Evolutionary conservation across 1,140 invertebrate genomes (phyloP), one percentile per base, ranked within the genome.

Genomic region (Aphis craccivora): DNA sequence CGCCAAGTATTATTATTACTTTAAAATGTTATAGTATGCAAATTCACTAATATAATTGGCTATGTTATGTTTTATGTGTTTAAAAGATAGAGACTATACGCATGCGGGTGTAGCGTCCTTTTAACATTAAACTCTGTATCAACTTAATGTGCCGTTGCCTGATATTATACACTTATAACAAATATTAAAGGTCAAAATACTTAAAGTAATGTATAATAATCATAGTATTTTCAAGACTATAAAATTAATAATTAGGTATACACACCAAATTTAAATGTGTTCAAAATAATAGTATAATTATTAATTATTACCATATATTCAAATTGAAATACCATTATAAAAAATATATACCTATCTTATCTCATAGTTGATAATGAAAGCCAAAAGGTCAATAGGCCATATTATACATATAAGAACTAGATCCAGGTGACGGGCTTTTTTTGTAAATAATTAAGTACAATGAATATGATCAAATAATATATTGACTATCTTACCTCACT

Each of bases 221-320:
- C 60, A 76, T 18, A 20, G 4, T 76, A 76, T 76, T 76, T 76
- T 14, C 0, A 76, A n/a, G 60, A 76, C 60, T n/a, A 76, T 76
- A 76, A n/a, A 76, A 76, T 76, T n/a, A 76, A 76, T 76, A n/a
- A 76, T 18, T 76, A n/a, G n/a, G n/a, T n/a, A 76, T n/a, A n/a
- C 14, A 76, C 18, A 35, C 30, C 60, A n/a, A 76, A 76, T 67
- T 18, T 76, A 76, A 51, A 76, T 76, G 30, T 76, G 60, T n/a
- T 76, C 14, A 76, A n/a, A 76, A n/a, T 76, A n/a, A 76, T 76
- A 76, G 60, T 67, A n/a, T n/a, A 76, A 76, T 35, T 76, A 76
- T n/a, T 76, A 35, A 35, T 76, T n/a, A 76, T 76, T 76, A 4
- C n/a, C 60, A 18, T 76, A 18, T 76, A n/a, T 76, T n/a, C 14